Conservation (phyloP, 2,888 invertebrate genomes). For the Oligia latruncula region DNA sequence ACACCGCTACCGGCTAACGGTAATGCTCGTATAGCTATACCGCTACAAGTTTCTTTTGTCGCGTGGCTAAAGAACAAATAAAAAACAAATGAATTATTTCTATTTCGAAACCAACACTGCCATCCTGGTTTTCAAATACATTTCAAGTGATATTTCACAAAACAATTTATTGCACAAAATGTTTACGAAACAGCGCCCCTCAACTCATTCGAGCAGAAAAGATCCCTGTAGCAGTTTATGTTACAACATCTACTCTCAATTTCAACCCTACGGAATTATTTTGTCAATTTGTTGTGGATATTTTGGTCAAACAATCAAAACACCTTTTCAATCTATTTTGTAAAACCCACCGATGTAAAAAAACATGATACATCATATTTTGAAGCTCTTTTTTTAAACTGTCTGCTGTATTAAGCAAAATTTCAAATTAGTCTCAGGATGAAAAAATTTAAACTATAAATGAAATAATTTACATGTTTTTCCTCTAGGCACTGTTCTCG, state of each 20-base stretch:
- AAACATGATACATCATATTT: not conserved
- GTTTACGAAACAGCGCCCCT: not conserved
- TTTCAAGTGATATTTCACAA: not conserved
- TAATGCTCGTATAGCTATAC: conserved; percentile 33
- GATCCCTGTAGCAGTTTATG: not conserved
- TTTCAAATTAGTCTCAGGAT: not conserved
- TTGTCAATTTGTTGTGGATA: not conserved
- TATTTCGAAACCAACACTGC: not conserved
- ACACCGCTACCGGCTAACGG: conserved; percentile 92
- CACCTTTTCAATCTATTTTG: not conserved
- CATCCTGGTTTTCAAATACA: not conserved
- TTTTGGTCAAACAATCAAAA: not conserved
- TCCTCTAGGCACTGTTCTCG: conserved; percentile 93
- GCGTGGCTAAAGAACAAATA: not conserved
- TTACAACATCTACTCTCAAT: not conserved
- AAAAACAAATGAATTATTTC: too few species aligned
- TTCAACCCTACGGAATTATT: not conserved
- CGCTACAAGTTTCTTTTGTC: not conserved
- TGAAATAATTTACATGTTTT: not conserved
- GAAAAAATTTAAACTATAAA: too few species aligned
- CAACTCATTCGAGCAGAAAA: too few species aligned
- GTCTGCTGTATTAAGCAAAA: not conserved
- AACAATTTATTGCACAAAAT: not conserved
- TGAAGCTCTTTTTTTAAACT: not conserved
- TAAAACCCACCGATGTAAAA: too few species aligned